Conservation (phyloP, 1,140 invertebrate species). For the Pachyrhynchus sulphureomaculatus region DNA sequence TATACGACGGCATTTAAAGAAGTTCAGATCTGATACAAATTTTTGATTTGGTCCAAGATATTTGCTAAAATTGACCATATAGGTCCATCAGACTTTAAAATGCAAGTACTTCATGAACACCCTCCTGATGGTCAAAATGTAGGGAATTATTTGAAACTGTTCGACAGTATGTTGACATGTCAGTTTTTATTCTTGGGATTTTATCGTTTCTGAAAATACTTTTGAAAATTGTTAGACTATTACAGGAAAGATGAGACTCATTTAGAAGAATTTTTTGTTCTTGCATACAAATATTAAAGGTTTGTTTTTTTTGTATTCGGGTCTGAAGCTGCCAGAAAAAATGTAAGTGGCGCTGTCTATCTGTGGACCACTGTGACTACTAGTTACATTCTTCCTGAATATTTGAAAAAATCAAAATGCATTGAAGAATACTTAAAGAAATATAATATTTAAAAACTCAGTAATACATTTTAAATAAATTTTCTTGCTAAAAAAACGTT, state of each 20-base stretch:
- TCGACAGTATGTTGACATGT: constrained; percentile 26
- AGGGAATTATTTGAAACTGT: constrained; percentile 36
- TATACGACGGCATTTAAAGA: constrained; percentile 40
- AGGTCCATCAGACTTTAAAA: constrained; percentile 30
- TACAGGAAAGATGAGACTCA: constrained; percentile 7
- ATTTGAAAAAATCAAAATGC: too few relatives aligned
- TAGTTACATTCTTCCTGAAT: too few relatives aligned
- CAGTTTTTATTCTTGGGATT: constrained; percentile 29
- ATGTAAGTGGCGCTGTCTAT: too few relatives aligned
- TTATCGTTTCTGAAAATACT: constrained; percentile 28
- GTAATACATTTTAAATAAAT: too few relatives aligned
- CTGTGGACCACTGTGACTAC: too few relatives aligned
- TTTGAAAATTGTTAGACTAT: constrained; percentile 22
- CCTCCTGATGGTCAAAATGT: constrained; percentile 27
- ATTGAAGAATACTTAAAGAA: too few relatives aligned
- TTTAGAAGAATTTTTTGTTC: constrained; percentile 28
- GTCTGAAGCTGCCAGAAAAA: too few relatives aligned
- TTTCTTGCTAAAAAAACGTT: too few relatives aligned
- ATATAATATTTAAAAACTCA: too few relatives aligned
- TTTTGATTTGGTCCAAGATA: constrained; percentile 32
- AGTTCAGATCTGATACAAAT: constrained; percentile 15
- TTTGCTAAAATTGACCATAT: constrained; percentile 38
- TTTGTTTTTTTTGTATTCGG: too few relatives aligned
- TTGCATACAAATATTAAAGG: too few relatives aligned
- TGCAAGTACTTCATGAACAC: constrained; percentile 27